Evolutionary conservation across 2,888 invertebrate genomes (phyloP).

Genomic region (Parnassius glacialis): DNA sequence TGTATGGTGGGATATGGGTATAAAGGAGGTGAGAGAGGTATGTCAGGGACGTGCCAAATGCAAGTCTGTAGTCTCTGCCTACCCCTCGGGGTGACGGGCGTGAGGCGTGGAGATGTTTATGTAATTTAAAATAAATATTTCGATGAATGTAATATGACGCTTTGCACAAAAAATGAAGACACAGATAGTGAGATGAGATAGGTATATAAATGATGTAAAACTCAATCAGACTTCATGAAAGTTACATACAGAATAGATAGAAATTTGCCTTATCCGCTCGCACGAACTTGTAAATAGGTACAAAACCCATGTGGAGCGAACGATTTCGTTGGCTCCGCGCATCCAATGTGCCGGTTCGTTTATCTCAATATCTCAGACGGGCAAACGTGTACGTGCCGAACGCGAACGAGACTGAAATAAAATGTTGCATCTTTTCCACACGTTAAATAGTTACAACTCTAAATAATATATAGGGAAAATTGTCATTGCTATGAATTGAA

Average conservation of each 20-base stretch:
- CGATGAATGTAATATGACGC: not conserved
- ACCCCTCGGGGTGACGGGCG: too few relatives aligned
- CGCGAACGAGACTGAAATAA: slow-evolving; percentile 50
- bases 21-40: too few relatives aligned
- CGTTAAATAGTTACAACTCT: slow-evolving; percentile 16
- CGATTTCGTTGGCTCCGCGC: slow-evolving; percentile 25
- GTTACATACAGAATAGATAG: slow-evolving; percentile 18
- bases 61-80: too few relatives aligned
- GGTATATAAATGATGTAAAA: not conserved
- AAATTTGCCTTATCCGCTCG: slow-evolving; percentile 16
- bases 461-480: not conserved
- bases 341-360: slow-evolving; percentile 62
- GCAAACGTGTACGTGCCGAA: slow-evolving; percentile 50
- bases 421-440: slow-evolving; percentile 31
- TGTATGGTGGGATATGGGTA: too few relatives aligned
- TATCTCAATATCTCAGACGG: slow-evolving; percentile 64
- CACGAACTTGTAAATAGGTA: slow-evolving; percentile 26
- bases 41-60: too few relatives aligned
- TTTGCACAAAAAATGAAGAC: too few relatives aligned
- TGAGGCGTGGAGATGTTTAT: too few relatives aligned
- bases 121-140: too few relatives aligned
- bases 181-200: too few relatives aligned
- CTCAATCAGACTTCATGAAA: slow-evolving; percentile 3
- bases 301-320: slow-evolving; percentile 24
- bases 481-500: not conserved